Percentiles rank a stretch among this genome's conserved stretches.
Evolutionary conservation across 2,113 vertebrate species (phyloP).

Genomic region (Dasypus novemcinctus): DNA sequence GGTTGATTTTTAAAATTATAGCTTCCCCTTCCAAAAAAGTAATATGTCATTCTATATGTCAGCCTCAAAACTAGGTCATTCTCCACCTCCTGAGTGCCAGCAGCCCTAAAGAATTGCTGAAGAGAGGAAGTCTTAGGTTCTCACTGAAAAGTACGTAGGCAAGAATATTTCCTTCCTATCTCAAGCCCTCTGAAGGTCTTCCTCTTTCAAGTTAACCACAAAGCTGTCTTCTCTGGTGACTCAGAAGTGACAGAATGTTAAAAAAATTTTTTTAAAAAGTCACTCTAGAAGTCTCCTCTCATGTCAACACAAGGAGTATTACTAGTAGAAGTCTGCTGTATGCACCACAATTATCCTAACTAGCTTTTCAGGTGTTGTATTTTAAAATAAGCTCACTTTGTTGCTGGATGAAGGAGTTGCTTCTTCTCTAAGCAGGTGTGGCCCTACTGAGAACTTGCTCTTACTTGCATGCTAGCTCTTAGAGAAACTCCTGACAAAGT

Average conservation of each 20-base stretch:
- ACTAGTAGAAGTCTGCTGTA: background rate
- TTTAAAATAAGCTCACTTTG: constrained; percentile 30
- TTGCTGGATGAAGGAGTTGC: background rate
- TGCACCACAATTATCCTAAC: background rate
- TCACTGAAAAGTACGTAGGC: background rate
- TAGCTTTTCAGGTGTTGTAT: background rate
- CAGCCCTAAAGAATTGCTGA: background rate
- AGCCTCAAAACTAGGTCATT: constrained; percentile 52
- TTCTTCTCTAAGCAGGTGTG: constrained; percentile 60
- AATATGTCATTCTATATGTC: constrained; percentile 13
- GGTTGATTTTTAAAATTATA: background rate
- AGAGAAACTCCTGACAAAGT: constrained; percentile 57
- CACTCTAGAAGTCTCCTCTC: background rate
- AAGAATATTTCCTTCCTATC: constrained; percentile 19
- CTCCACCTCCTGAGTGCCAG: background rate
- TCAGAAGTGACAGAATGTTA: background rate
- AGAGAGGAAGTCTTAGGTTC: background rate
- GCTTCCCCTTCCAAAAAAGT: constrained; percentile 45
- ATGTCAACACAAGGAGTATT: background rate
- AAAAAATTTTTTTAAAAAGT: background rate
- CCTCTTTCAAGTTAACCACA: constrained; percentile 15
- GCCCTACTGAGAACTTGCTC: constrained; percentile 62
- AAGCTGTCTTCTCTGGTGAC: background rate
- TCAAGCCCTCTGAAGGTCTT: background rate
- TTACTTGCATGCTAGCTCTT: constrained; percentile 50